Evolutionary conservation across 92 coral and sea anemone genomes (phyloP).

Genomic region (Palythoa grandiflora): DNA sequence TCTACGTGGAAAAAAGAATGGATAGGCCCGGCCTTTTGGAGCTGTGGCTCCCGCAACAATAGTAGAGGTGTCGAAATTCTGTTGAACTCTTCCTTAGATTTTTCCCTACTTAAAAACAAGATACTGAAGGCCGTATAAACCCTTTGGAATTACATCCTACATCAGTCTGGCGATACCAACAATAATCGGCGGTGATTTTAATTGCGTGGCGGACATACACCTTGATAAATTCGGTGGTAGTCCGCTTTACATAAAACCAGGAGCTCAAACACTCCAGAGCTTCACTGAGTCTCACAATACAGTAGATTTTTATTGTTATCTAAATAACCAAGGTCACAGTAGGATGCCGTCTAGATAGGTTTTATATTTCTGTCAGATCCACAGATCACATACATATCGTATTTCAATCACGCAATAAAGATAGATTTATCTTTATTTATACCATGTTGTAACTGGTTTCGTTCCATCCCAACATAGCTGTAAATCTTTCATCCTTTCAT

Average conservation of each 20-base stretch:
- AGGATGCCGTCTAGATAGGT: too few relatives aligned
- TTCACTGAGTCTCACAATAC: neutral
- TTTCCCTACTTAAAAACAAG: neutral
- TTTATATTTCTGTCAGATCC: too few relatives aligned
- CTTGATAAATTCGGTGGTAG: neutral
- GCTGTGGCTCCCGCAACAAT: too few relatives aligned
- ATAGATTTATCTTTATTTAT: too few relatives aligned
- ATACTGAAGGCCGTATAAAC: neutral
- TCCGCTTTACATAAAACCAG: neutral
- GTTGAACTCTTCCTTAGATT: slow-evolving; percentile 7
- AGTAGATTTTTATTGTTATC: neutral
- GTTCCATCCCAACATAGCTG: too few relatives aligned
- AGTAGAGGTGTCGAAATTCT: neutral
- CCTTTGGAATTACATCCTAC: neutral
- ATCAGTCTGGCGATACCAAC: neutral
- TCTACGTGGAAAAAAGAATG: too few relatives aligned
- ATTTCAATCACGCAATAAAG: too few relatives aligned
- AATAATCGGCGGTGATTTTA: neutral
- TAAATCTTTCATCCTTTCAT: too few relatives aligned
- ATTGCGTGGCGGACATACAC: neutral
- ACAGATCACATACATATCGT: too few relatives aligned
- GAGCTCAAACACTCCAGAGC: neutral
- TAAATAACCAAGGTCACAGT: neutral
- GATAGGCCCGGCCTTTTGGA: too few relatives aligned
- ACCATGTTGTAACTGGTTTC: too few relatives aligned